Evolutionary conservation across 2,888 invertebrate species (phyloP).

Genomic region (Callyntrura guangdongensis): DNA sequence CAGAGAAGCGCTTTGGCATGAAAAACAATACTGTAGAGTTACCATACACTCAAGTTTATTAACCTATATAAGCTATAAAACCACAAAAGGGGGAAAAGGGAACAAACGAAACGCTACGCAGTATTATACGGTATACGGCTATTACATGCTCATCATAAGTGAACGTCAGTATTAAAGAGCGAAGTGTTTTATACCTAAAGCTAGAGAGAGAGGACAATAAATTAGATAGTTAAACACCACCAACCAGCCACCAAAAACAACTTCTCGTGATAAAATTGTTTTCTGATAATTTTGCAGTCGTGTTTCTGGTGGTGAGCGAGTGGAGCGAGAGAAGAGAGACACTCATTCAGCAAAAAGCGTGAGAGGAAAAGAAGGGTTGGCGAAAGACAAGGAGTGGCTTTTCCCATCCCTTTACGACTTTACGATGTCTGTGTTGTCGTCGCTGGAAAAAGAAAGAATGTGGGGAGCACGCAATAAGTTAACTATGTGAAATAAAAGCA

Average conservation of each 20-base stretch:
- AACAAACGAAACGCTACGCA: not conserved
- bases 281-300: not conserved
- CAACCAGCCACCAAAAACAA: not conserved
- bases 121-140: not conserved
- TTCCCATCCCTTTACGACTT: slow-evolving; percentile 50
- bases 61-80: slow-evolving; percentile 28
- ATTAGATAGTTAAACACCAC: slow-evolving; percentile 39
- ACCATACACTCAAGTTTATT: not conserved
- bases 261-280: slow-evolving; percentile 20
- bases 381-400: slow-evolving; percentile 43
- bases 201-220: slow-evolving; percentile 43
- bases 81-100: slow-evolving; percentile 4
- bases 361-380: slow-evolving; percentile 6
- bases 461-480: too few species aligned
- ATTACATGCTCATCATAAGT: slow-evolving; percentile 1
- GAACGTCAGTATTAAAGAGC: slow-evolving; percentile 10
- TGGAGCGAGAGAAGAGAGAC: not conserved
- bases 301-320: not conserved
- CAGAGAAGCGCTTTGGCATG: not conserved
- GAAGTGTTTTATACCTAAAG: not conserved
- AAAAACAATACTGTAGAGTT: slow-evolving; percentile 45
- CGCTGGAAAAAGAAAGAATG: not conserved
- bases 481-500: too few species aligned
- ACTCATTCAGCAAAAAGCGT: slow-evolving; percentile 2
- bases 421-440: not conserved